Conservation (phyloP, 2,888 invertebrate genomes). For the Tipula vernalis region DNA sequence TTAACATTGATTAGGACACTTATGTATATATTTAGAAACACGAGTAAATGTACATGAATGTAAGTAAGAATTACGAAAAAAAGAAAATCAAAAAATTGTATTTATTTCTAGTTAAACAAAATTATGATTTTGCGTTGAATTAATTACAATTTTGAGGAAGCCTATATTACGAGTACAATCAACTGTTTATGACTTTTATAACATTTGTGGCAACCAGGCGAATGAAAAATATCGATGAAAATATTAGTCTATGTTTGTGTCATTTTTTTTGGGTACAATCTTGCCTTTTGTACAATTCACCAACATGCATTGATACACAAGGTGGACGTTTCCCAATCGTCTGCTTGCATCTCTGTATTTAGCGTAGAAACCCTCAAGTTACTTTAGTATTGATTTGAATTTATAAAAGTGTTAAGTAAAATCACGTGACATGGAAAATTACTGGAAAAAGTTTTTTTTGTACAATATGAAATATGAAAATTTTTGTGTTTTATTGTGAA, state of each 20-base stretch:
- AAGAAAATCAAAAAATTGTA: not conserved
- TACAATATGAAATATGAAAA: too few species aligned
- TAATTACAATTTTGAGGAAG: not conserved
- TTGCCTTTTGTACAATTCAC: too few species aligned
- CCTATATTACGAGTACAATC: not conserved
- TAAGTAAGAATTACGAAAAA: not conserved
- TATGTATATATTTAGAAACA: not conserved
- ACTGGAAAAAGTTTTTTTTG: not conserved
- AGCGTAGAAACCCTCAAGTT: not conserved
- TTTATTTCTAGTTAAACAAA: not conserved
- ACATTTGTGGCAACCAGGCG: too few species aligned
- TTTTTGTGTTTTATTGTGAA: not conserved
- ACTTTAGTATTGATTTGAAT: not conserved
- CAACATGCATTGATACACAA: too few species aligned
- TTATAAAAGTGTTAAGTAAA: not conserved
- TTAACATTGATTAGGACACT: not conserved
- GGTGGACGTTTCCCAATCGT: not conserved
- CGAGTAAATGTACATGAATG: not conserved
- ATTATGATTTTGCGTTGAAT: not conserved
- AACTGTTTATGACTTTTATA: not conserved
- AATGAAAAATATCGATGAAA: too few species aligned
- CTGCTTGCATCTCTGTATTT: not conserved
- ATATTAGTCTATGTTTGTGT: too few species aligned
- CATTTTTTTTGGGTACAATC: too few species aligned
- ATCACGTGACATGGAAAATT: not conserved